These are phyloP conservation scores for Pteropus alecto DNA, from an alignment of 2,113 vertebrate species.

Conservation along the genomic window DNA sequence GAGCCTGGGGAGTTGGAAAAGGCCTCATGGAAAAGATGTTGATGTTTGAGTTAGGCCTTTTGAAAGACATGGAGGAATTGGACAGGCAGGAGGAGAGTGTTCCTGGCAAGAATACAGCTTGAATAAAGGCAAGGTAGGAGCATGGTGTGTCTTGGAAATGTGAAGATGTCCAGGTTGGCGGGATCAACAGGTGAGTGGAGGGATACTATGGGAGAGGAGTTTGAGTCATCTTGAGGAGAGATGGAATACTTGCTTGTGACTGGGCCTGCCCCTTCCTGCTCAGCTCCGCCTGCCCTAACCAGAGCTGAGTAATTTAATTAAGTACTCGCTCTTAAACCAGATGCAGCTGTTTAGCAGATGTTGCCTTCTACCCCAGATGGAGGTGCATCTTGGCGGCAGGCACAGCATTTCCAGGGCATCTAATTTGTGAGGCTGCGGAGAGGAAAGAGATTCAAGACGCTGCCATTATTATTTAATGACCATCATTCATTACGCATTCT, in stretches of 20 bases:
- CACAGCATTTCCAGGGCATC: slow-evolving; percentile 33
- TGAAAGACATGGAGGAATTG: background rate
- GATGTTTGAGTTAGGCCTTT: background rate
- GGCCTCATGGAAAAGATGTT: background rate
- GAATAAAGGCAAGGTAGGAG: background rate
- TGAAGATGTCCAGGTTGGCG: background rate
- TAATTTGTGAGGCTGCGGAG: slow-evolving; percentile 43
- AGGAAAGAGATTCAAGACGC: slow-evolving; percentile 30
- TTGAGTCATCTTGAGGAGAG: background rate
- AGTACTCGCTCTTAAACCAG: slow-evolving; percentile 48
- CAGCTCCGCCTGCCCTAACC: background rate
- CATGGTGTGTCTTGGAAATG: background rate
- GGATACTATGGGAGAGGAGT: background rate
- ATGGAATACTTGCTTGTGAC: rapidly evolving
- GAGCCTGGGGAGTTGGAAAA: background rate
- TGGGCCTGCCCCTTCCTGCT: background rate
- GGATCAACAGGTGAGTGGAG: background rate
- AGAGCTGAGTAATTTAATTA: slow-evolving; percentile 59
- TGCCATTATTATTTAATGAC: slow-evolving; percentile 50
- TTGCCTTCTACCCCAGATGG: slow-evolving; percentile 66
- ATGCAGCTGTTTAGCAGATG: slow-evolving; percentile 72
- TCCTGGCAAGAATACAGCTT: background rate
- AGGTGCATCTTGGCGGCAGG: slow-evolving; percentile 50
- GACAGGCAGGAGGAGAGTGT: background rate
- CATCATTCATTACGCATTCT: background rate